Evolutionary conservation across 2,113 vertebrate genomes (phyloP), one percentile per base, ranked within the genome.

Genomic region (Megaceryle torquata): DNA sequence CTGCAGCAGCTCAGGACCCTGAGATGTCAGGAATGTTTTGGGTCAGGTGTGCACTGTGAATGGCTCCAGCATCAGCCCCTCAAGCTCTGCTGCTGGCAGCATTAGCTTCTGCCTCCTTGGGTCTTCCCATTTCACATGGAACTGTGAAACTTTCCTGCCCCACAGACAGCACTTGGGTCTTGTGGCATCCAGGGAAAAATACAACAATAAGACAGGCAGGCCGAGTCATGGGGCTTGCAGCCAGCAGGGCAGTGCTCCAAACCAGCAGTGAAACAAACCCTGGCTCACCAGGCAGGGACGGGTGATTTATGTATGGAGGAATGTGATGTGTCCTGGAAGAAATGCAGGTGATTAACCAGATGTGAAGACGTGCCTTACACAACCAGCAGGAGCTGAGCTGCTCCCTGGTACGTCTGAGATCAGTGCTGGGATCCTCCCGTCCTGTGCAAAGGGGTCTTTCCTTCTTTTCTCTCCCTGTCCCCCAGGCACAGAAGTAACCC

Each of bases 241-340:
- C 75, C 79, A 93, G 50, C 37, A 54, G 15, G 68, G 60, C 59
- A 70, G 71, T 50, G 70, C 82, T 70, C 78, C 28, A 54, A 68
- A 41, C 3, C 6, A 74, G 57, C 81, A 84, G 65, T 0, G 3
- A 86, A 78, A 78, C 48, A 86, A 95, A 79, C 33, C 53, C 48
- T 50, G 63, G 41, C 61, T 86, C 53, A 51, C 82, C 59, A 46
- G 12, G 13, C 50, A 72, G 53, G n/a, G 24, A 46, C 53, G 37
- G 70, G 75, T 57, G 76, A 91, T 87, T 57, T 60, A 22, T 11
- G 7, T 48, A 46, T 0, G 0, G 59, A 91, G 51, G 41, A 89
- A 89, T 59, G 50, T 82, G 78, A 31, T 8, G 2, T 84, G 89
- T 72, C 82, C 82, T 95, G 68, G 51, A 82, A 88, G 78, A 89